A percentile compares a stretch with the other conserved stretches of the same genome.
Evolutionary conservation across 92 coral and sea anemone species (phyloP).

Genomic region (Muricea muricata): DNA sequence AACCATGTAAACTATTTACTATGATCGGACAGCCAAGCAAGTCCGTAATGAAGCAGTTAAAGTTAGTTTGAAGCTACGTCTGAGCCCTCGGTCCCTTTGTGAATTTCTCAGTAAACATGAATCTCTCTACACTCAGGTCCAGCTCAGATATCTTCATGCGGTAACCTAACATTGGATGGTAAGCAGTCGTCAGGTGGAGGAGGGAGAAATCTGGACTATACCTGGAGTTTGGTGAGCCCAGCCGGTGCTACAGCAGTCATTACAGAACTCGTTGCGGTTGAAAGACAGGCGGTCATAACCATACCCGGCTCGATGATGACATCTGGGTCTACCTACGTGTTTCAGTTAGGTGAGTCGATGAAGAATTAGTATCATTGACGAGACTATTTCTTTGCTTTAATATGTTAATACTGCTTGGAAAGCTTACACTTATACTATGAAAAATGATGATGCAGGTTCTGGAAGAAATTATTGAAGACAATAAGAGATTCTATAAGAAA

Average conservation of each 20-base stretch:
- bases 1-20: no score
- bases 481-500: no score
- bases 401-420: no score
- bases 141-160: conserved; percentile 55
- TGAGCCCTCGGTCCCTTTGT: no score
- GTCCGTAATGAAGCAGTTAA: no score
- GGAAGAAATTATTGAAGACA: no score
- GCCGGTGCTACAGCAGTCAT: background rate
- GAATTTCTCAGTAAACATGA: no score
- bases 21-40: no score
- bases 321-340: conserved; percentile 33
- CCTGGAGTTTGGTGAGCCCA: conserved; percentile 37
- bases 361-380: background rate
- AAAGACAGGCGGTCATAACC: background rate
- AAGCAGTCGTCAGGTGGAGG: conserved; percentile 61
- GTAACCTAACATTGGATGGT: conserved; percentile 48
- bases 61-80: background rate
- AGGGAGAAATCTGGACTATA: conserved; percentile 47
- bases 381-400: no score
- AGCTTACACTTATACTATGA: no score
- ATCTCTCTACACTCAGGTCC: conserved; percentile 43
- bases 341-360: conserved; percentile 20
- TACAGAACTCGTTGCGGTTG: conserved; percentile 13
- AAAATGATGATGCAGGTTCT: no score
- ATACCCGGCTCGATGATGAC: conserved; percentile 35